Evolutionary conservation across 2,888 invertebrate genomes (phyloP).

Genomic region (Ischnus inquisitorius): DNA sequence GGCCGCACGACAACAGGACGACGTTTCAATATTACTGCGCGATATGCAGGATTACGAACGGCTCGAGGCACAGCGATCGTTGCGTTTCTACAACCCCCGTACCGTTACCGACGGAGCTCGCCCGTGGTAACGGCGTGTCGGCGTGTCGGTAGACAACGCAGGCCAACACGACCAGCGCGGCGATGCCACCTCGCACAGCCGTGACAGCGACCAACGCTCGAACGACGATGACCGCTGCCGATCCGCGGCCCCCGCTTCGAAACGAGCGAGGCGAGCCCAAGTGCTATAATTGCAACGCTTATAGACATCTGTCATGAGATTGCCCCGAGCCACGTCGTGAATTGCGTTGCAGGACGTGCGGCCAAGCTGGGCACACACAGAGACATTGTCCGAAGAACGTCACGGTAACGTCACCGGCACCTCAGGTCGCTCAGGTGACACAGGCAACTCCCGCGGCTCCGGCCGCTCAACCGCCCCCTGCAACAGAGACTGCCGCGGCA

Average conservation of each 20-base stretch:
- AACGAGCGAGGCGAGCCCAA: conserved; percentile 1
- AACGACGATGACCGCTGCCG: neutral
- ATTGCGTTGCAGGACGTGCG: neutral
- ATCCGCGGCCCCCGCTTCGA: neutral
- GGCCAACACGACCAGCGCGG: neutral
- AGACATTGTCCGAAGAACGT: neutral
- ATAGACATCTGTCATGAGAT: neutral
- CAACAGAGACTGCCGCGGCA: neutral
- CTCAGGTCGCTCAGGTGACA: neutral
- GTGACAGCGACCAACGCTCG: neutral
- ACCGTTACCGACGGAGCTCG: neutral
- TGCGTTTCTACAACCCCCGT: neutral
- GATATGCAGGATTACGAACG: neutral
- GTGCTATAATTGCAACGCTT: conserved; percentile 3
- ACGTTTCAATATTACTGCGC: neutral
- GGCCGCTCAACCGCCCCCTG: neutral
- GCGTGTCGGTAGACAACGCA: neutral
- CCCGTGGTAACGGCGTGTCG: no score
- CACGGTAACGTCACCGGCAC: neutral
- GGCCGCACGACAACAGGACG: conserved; percentile 12
- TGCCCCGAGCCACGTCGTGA: neutral
- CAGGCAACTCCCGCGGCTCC: no score
- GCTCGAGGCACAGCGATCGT: neutral
- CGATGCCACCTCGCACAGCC: neutral
- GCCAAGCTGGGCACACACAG: neutral